Evolutionary conservation across 23 tunicate genomes (phyloP), one percentile per base, ranked within the genome.

Genomic region (Ciona savignyi): DNA sequence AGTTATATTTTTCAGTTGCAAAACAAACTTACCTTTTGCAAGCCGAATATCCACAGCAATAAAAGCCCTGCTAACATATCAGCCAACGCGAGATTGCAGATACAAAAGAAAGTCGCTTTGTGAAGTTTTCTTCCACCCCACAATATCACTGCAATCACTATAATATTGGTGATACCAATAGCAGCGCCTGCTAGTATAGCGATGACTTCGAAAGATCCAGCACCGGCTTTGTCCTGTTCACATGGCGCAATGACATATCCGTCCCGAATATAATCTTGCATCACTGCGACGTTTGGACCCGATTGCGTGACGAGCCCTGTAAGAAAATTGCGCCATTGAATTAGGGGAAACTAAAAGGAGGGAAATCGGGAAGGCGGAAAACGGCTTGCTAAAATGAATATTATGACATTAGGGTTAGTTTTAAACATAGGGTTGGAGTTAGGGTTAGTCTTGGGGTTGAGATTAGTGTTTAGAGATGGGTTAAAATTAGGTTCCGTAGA

Each of bases 61-160:
- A 91, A 68, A 26, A 91, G 49, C 27, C 97, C 97, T 0, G 97
- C 91, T 60, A 84, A 32, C 97, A 91, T 91, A 78, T 91, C 97
- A 20, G 97, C 97, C 22, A 91, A 79, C 25, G 97, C 97, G 22
- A 91, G 76, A 65, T 91, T 91, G 71, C 91, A 84, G 30, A 91
- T 84, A 75, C 91, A 91, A 28, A 70, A 85, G 71, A 91, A 91
- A 0, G 90, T 91, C 29, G 87, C 86, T 90, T 91, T 91, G 32
- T 73, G 86, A n/a, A 84, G 65, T 56, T 80, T 84, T 30, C 77
- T 62, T 19, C 91, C 91, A n/a, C 91, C 97, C 70, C 60, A 29
- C 32, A 51, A n/a, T 4, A 91, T 78, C 9, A 78, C 83, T 2
- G 61, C 70, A 30, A 91, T 75, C 20, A 85, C 91, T 0, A 91